Conservation (phyloP, 2,888 invertebrate species). For the Cryptophagus acutangulus region DNA sequence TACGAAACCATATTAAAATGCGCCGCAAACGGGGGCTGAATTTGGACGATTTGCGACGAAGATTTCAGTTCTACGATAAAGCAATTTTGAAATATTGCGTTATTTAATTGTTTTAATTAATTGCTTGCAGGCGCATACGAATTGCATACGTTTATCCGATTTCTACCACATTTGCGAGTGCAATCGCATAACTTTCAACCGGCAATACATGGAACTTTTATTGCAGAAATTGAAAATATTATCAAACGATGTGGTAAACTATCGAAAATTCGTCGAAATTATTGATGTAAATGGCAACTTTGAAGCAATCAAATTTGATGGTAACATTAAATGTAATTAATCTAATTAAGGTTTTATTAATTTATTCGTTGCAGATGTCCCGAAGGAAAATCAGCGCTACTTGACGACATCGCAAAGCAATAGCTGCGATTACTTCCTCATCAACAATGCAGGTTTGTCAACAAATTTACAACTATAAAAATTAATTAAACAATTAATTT, state of each 20-base stretch:
- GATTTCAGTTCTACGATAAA: too few species aligned
- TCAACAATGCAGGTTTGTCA: slow-evolving; percentile 36
- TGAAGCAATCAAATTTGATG: slow-evolving; percentile 21
- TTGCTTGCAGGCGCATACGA: slow-evolving; percentile 42
- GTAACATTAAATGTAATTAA: slow-evolving; percentile 13
- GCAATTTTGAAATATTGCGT: too few species aligned
- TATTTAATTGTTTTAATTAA: too few species aligned
- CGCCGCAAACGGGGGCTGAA: too few species aligned
- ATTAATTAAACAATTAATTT: too few species aligned
- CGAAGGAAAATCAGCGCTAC: slow-evolving; percentile 35
- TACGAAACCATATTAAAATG: too few species aligned
- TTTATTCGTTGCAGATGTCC: slow-evolving; percentile 32
- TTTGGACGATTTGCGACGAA: too few species aligned
- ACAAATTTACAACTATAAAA: too few species aligned
- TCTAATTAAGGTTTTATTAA: neutral
- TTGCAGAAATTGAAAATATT: slow-evolving; percentile 50
- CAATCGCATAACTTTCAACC: slow-evolving; percentile 49
- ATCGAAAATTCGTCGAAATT: slow-evolving; percentile 50
- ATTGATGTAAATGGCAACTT: slow-evolving; percentile 40
- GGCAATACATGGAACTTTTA: slow-evolving; percentile 50
- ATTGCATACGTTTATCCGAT: slow-evolving; percentile 48
- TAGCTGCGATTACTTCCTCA: slow-evolving; percentile 35
- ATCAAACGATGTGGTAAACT: slow-evolving; percentile 49
- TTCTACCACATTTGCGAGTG: slow-evolving; percentile 49
- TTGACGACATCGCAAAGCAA: slow-evolving; percentile 36